Evolutionary conservation across 2,888 invertebrate genomes (phyloP), one percentile per base, ranked within the genome.

Genomic region (Andrena flavipes): DNA sequence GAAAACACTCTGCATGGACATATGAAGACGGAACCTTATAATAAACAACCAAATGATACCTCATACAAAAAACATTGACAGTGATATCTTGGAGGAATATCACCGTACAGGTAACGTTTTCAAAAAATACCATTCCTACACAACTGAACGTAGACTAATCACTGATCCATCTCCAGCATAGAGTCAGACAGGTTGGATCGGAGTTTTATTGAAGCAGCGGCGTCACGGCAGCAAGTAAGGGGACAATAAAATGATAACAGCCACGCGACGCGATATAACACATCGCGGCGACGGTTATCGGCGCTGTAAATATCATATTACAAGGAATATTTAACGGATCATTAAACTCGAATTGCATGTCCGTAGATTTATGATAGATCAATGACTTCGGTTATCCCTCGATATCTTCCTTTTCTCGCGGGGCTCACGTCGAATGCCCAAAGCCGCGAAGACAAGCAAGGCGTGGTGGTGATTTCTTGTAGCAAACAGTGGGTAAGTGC

Each of bases 261-360:
- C 23, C 78, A 69, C 59, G 51, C 59, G 64, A 64, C 42, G 64
- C 42, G 49, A 49, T 60, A 65, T 82, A 77, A 82, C 74, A 70
- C 20, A 56, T 10, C 30, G 33, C 48, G 33, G 10, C 35, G 82
- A 73, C 33, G 73, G 64, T 75, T 78, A 82, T 84, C 78, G 74
- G 23, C 6, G 74, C 29, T 69, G 67, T 51, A 71, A 78, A 64
- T 60, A 78, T 63, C 65, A 48, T 48, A 71, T 67, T 70, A 74
- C 74, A 75, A 59, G 78, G 65, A 70, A 72, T 78, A 82, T 82
- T 84, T 74, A 78, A 78, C 82, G 82, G 78, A 30, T 71, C 83
- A 72, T 84, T 84, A 84, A 84, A 64, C 68, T n/a, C 48, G 64
- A 72, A 82, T 82, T n/a, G 74, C 72, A 60, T 42, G 71, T 26